Percentiles rank a stretch among this genome's conserved stretches.
Evolutionary conservation across 2,888 invertebrate genomes (phyloP).

Genomic region (Hirtodrosophila confusa): DNA sequence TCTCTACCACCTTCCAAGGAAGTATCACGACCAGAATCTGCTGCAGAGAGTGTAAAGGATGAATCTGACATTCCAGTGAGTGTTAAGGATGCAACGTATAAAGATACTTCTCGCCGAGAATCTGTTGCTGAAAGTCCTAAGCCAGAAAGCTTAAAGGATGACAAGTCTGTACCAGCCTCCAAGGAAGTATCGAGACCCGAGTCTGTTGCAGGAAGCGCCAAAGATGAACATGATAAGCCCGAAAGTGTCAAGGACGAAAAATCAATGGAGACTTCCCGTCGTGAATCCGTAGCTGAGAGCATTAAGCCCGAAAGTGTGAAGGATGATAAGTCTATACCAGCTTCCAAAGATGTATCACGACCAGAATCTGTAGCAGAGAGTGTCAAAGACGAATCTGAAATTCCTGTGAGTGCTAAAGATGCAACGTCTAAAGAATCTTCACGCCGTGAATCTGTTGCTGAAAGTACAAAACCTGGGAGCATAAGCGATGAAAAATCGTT

Average conservation of each 20-base stretch:
- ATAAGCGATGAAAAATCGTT: background rate
- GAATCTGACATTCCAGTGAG: too few species aligned
- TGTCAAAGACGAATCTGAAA: background rate
- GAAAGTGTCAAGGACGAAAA: constrained; percentile 18
- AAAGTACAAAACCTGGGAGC: constrained; percentile 10
- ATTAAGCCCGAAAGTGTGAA: constrained; percentile 16
- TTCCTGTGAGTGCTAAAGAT: background rate
- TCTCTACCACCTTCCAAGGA: too few species aligned
- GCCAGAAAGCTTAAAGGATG: background rate
- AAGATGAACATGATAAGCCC: constrained; percentile 18
- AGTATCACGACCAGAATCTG: too few species aligned
- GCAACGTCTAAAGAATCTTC: constrained; percentile 49
- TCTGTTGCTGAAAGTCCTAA: constrained; percentile 5
- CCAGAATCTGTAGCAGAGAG: constrained; percentile 58
- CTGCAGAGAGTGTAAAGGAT: too few species aligned
- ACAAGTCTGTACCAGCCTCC: constrained; percentile 16
- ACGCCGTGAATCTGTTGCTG: constrained; percentile 65
- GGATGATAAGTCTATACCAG: constrained; percentile 13
- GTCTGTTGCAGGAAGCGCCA: constrained; percentile 5
- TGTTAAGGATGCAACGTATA: constrained; percentile 17
- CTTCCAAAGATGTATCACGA: constrained; percentile 57
- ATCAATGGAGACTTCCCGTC: constrained; percentile 37
- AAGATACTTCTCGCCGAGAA: background rate
- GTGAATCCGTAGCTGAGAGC: constrained; percentile 38
- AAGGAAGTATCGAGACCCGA: constrained; percentile 6